Evolutionary conservation across 1,140 invertebrate genomes (phyloP).

Genomic region (Xylocopa sonorina): DNA sequence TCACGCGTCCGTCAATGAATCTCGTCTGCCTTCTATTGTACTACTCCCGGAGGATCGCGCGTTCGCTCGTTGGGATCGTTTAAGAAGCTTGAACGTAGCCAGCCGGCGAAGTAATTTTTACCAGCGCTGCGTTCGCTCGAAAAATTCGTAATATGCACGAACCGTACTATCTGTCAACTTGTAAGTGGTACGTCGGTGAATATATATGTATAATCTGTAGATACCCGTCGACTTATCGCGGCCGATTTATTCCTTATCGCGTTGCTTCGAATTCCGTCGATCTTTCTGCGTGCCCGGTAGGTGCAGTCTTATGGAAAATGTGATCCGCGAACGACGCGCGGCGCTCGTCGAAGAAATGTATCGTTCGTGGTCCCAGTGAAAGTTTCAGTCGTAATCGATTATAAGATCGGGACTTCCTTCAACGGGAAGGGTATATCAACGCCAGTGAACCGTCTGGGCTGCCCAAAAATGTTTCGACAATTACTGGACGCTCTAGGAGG

Average conservation of each 20-base stretch:
- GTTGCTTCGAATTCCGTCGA: conserved; percentile 40
- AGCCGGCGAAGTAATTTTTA: too few species aligned
- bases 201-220: conserved; percentile 21
- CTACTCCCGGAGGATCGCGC: too few species aligned
- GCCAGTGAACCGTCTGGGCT: neutral
- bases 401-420: neutral
- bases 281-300: neutral
- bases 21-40: too few species aligned
- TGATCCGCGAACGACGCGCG: neutral
- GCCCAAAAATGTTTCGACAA: conserved; percentile 58
- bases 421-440: too few species aligned
- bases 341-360: neutral
- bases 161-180: neutral
- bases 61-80: too few species aligned
- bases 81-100: too few species aligned
- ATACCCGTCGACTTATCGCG: conserved; percentile 58
- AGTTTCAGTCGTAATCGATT: neutral
- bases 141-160: neutral
- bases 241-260: conserved; percentile 57
- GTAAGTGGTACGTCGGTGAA: neutral
- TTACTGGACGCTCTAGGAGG: conserved; percentile 61
- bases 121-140: neutral
- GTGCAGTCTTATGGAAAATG: conserved; percentile 18
- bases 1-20: too few species aligned
- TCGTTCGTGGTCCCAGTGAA: neutral